Conservation (phyloP, 2,888 invertebrate species). For the Eledona agricola region DNA sequence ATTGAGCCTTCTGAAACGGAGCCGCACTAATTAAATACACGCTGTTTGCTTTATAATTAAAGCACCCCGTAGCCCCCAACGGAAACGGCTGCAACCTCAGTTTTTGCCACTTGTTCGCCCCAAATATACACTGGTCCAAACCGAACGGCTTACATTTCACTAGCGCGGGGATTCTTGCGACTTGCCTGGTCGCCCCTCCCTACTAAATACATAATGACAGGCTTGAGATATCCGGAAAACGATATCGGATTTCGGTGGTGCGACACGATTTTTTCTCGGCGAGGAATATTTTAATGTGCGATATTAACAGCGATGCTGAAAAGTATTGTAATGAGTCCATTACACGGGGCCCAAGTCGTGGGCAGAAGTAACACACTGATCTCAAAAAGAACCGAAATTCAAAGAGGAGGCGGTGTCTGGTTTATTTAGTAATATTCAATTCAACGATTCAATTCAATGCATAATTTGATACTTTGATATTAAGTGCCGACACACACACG, state of each 20-base stretch:
- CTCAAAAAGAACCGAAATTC: conserved; percentile 42
- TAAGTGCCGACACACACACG: conserved; percentile 24
- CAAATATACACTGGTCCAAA: conserved; percentile 15
- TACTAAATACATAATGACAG: conserved; percentile 55
- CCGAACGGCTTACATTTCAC: not conserved
- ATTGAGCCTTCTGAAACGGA: too few species aligned
- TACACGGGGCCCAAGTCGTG: conserved; percentile 31
- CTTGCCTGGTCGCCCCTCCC: conserved; percentile 5
- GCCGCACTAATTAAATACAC: conserved; percentile 21
- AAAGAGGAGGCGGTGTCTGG: conserved; percentile 39
- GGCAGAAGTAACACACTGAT: conserved; percentile 27
- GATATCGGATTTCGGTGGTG: conserved; percentile 47
- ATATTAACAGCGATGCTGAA: conserved; percentile 43
- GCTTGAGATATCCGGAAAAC: conserved; percentile 52
- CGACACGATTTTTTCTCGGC: not conserved
- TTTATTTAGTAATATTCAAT: conserved; percentile 34
- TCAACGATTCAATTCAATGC: conserved; percentile 33
- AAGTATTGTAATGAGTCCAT: conserved; percentile 37
- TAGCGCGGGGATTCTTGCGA: not conserved
- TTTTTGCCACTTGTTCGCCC: conserved; percentile 37
- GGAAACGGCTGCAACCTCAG: conserved; percentile 36
- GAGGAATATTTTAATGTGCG: conserved; percentile 41
- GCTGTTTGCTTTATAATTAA: conserved; percentile 33
- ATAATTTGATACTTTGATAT: conserved; percentile 28
- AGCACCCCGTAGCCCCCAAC: conserved; percentile 20